Conservation (phyloP, 2,888 invertebrate genomes). For the Pristionchus fissidentatus region DNA sequence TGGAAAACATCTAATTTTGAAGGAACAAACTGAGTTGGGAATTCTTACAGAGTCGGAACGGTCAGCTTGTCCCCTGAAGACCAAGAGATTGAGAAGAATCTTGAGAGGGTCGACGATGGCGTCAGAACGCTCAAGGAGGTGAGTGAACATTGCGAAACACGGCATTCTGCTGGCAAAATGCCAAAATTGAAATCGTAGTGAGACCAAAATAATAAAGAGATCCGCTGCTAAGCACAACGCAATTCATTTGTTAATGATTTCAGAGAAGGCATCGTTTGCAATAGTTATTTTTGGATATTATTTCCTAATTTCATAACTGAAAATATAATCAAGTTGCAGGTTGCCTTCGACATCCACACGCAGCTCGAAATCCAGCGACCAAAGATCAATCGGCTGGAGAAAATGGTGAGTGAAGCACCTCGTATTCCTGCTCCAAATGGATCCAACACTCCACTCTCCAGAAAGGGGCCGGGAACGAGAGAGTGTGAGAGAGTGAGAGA, state of each 20-base stretch:
- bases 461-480: too few species aligned
- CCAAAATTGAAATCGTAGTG: too few species aligned
- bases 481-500: too few species aligned
- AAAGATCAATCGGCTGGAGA: conserved; percentile 1
- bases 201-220: too few species aligned
- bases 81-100: conserved; percentile 36
- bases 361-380: conserved; percentile 43
- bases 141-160: too few species aligned
- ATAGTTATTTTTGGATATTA: not conserved
- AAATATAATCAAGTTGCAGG: not conserved
- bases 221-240: too few species aligned
- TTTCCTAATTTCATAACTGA: not conserved
- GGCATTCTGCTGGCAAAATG: too few species aligned
- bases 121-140: conserved; percentile 46
- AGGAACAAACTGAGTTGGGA: too few species aligned
- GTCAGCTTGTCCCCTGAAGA: not conserved
- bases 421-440: too few species aligned
- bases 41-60: not conserved
- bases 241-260: too few species aligned
- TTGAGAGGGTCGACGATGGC: conserved; percentile 36
- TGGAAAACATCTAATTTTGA: not conserved
- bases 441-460: too few species aligned
- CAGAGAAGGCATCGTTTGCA: too few species aligned
- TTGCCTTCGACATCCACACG: conserved; percentile 47
- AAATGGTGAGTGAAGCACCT: not conserved